Conservation (phyloP, 92 coral and sea anemone species). For the Montipora capitata region DNA sequence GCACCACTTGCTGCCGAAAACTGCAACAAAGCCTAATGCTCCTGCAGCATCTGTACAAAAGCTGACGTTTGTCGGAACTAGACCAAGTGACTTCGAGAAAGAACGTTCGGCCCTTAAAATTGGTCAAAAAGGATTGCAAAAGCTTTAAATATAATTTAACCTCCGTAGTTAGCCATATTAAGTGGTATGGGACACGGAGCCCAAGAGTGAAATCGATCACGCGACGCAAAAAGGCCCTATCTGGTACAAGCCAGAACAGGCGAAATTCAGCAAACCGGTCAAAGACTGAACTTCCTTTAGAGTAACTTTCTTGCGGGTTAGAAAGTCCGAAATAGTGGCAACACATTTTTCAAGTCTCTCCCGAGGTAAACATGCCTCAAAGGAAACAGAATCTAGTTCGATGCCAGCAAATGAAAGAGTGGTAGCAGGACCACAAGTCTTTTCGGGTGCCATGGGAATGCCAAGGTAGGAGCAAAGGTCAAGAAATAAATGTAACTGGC, state of each 20-base stretch:
- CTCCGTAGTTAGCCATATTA: conserved; percentile 6
- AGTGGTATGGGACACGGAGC: conserved; percentile 21
- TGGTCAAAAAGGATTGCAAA: conserved; percentile 44
- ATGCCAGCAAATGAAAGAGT: conserved; percentile 58
- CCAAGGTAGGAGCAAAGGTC: conserved; percentile 20
- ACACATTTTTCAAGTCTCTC: conserved; percentile 63
- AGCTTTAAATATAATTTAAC: conserved; percentile 31
- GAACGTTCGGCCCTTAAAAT: conserved; percentile 43
- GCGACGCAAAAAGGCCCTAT: conserved; percentile 49
- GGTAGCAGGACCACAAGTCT: too few relatives aligned
- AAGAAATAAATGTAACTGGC: conserved; percentile 47
- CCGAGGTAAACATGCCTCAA: conserved; percentile 42
- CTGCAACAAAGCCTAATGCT: conserved; percentile 50
- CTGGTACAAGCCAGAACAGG: conserved; percentile 22
- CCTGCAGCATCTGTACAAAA: conserved; percentile 66
- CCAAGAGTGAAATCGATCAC: conserved; percentile 47
- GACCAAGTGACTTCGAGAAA: conserved; percentile 42
- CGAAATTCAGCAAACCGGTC: conserved; percentile 31
- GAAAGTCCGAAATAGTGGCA: conserved; percentile 5
- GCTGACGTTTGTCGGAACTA: conserved; percentile 20
- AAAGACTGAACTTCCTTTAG: conserved; percentile 29
- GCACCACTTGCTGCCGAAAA: conserved; percentile 58
- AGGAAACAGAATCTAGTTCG: conserved; percentile 51
- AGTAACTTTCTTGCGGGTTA: conserved; percentile 13
- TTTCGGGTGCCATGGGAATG: too few relatives aligned